These are phyloP conservation scores for Thalassarche chlororhynchos DNA, from an alignment of 2,113 vertebrate genomes.

Conservation along the genomic window DNA sequence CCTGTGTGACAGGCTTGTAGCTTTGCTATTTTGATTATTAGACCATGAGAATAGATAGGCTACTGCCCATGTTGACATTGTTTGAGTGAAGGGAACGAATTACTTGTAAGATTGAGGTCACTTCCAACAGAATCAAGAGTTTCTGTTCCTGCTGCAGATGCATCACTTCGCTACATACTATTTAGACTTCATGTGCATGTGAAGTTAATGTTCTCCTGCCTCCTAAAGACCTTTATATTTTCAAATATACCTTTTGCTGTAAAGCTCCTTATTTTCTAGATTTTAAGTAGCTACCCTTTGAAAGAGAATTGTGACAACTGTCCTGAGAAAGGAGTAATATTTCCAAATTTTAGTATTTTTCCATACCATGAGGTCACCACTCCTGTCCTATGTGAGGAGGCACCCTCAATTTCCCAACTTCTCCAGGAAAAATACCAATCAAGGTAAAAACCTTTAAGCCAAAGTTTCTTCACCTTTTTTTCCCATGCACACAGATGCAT, in stretches of 20 bases:
- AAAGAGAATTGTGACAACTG: not conserved
- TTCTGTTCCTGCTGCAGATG: not conserved
- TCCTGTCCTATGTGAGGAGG: not conserved
- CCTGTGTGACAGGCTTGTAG: not conserved
- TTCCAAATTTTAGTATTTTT: not conserved
- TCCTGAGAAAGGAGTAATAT: not conserved
- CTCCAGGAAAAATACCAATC: not conserved
- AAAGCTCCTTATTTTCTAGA: constrained; percentile 16
- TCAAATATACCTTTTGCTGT: not conserved
- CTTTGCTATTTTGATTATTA: not conserved
- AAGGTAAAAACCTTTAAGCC: not conserved
- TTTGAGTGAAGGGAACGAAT: not conserved
- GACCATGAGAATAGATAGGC: not conserved
- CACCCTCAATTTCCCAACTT: not conserved
- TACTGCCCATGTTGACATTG: accelerated
- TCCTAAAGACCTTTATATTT: not conserved
- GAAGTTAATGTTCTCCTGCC: not conserved
- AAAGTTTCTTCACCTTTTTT: not conserved
- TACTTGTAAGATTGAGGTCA: not conserved
- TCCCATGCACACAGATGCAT: not conserved
- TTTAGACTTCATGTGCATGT: not conserved
- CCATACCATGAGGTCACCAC: not conserved
- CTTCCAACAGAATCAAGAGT: not conserved
- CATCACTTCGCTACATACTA: not conserved
- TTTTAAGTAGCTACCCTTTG: not conserved